A percentile compares a stretch with the other conserved stretches of the same genome.
phyloP scores from a whole-genome alignment of 2,113 vertebrate species.

The Notechis scutatus region DNA sequence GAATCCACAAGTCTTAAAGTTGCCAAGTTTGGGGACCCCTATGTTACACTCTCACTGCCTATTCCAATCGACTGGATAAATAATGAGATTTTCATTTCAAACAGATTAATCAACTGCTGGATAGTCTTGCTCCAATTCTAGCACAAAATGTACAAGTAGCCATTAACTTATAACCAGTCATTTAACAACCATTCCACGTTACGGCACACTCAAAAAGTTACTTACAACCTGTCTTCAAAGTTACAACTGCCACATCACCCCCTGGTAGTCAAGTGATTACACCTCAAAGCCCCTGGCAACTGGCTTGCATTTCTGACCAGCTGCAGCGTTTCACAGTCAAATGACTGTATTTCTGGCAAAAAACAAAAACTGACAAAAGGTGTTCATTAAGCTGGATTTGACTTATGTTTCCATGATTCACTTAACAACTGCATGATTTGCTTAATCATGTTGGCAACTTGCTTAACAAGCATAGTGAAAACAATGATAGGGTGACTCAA shows the following conservation, averaged over 20 bases:
- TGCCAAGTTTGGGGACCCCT: too few relatives aligned
- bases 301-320: not conserved
- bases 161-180: not conserved
- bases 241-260: not conserved
- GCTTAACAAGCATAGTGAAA: not conserved
- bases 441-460: not conserved
- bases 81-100: not conserved
- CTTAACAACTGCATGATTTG: not conserved
- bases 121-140: not conserved
- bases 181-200: not conserved
- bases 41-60: not conserved
- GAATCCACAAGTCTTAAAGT: too few relatives aligned
- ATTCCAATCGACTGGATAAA: not conserved
- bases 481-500: not conserved
- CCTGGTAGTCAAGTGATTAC: not conserved
- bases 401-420: not conserved
- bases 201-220: not conserved
- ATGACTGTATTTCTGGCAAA: not conserved
- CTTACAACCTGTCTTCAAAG: not conserved
- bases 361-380: not conserved
- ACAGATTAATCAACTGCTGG: not conserved
- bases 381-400: not conserved
- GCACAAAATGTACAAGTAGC: not conserved
- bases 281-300: not conserved
- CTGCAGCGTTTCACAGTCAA: not conserved